These are phyloP conservation scores for Cepaea hortensis DNA, from an alignment of 2,888 invertebrate species.

Conservation along the genomic window DNA sequence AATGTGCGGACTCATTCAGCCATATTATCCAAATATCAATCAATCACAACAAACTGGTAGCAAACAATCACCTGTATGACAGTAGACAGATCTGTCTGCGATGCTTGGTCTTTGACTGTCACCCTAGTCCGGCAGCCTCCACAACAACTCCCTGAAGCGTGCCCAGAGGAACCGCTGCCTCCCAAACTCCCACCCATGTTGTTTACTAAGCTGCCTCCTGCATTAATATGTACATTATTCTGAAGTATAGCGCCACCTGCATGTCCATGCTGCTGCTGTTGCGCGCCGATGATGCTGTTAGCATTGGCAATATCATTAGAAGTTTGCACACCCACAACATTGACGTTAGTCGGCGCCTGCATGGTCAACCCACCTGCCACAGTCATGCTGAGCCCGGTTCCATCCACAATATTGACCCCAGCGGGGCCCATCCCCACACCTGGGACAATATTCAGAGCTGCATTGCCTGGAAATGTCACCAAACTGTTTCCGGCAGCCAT, in stretches of 20 bases:
- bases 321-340: conserved; percentile 32
- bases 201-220: conserved; percentile 43
- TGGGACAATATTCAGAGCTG: conserved; percentile 45
- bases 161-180: background rate
- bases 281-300: conserved; percentile 16
- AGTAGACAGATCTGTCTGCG: conserved; percentile 48
- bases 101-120: conserved; percentile 47
- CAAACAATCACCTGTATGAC: conserved; percentile 44
- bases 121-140: conserved; percentile 48
- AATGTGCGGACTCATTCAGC: no score
- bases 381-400: conserved; percentile 45
- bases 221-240: conserved; percentile 43
- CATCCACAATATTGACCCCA: conserved; percentile 46
- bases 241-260: conserved; percentile 28
- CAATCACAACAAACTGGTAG: background rate
- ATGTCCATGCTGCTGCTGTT: conserved; percentile 32
- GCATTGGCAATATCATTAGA: conserved; percentile 28
- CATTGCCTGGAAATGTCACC: conserved; percentile 44
- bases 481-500: conserved; percentile 46
- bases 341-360: conserved; percentile 31
- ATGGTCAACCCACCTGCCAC: conserved; percentile 44
- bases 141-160: conserved; percentile 35
- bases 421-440: conserved; percentile 46
- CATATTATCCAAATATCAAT: no score
- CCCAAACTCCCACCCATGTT: conserved; percentile 22